A percentile compares a stretch with the other conserved stretches of the same genome.
Conservation (phyloP, 2,888 invertebrate genomes). For the Drosophila hamatofila region DNA sequence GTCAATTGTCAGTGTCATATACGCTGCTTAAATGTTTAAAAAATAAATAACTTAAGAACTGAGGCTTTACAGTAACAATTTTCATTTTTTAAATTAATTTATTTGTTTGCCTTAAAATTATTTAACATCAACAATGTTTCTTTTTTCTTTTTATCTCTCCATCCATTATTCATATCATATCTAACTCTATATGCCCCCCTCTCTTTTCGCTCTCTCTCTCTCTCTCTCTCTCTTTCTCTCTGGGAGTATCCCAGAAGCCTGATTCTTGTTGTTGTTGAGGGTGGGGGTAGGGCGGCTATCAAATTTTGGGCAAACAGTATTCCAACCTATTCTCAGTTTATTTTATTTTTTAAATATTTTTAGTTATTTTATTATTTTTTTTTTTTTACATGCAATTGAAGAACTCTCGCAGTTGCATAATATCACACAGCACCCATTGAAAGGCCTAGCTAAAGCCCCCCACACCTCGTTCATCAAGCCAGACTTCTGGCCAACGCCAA, state of each 20-base stretch:
- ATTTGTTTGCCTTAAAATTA: conserved; percentile 72
- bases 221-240: background rate
- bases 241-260: conserved; percentile 1
- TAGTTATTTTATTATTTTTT: background rate
- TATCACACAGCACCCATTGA: conserved; percentile 49
- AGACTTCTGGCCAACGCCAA: background rate
- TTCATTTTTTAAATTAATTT: conserved; percentile 68
- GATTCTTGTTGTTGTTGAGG: background rate
- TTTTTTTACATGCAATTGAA: conserved; percentile 39
- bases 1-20: conserved; percentile 60
- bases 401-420: conserved; percentile 33
- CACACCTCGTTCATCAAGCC: background rate
- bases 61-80: conserved; percentile 77
- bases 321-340: conserved; percentile 17
- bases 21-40: conserved; percentile 74
- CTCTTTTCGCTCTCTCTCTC: background rate
- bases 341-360: conserved; percentile 1
- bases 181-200: conserved; percentile 17
- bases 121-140: conserved; percentile 77
- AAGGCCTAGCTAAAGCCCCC: conserved; percentile 9
- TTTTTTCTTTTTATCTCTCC: conserved; percentile 30
- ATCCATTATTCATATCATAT: conserved; percentile 28
- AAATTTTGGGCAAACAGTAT: conserved; percentile 32
- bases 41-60: conserved; percentile 78
- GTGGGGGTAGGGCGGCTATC: conserved; percentile 3